Evolutionary conservation across 2,113 vertebrate species (phyloP).

Genomic region (Crotalus viridis): DNA sequence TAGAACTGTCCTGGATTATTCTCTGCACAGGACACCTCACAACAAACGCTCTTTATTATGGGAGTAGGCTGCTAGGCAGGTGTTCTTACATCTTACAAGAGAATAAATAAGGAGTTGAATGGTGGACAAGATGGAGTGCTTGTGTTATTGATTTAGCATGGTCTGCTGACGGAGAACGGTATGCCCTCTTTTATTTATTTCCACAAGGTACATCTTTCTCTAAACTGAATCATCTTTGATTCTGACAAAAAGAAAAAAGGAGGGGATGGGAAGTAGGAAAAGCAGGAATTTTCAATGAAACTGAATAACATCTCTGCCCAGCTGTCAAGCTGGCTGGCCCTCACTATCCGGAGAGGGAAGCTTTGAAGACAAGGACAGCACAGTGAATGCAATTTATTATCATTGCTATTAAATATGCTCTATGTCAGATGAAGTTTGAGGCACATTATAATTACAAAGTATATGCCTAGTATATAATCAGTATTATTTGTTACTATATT

Average conservation of each 20-base stretch:
- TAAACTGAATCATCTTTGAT: constrained; percentile 71
- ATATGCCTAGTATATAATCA: constrained; percentile 51
- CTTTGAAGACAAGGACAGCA: constrained; percentile 51
- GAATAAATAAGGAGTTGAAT: constrained; percentile 51
- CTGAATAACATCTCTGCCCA: constrained; percentile 52
- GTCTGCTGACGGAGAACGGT: constrained; percentile 55
- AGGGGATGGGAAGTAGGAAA: neutral
- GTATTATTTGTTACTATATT: constrained; percentile 41
- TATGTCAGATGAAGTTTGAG: constrained; percentile 54
- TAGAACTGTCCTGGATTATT: constrained; percentile 32
- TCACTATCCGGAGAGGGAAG: constrained; percentile 50
- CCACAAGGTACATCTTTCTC: constrained; percentile 67
- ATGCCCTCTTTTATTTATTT: constrained; percentile 64
- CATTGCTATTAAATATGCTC: constrained; percentile 55
- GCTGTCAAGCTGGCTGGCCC: constrained; percentile 55
- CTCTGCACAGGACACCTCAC: constrained; percentile 26
- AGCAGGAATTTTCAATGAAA: constrained; percentile 57
- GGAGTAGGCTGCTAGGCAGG: constrained; percentile 47
- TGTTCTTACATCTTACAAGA: constrained; percentile 42
- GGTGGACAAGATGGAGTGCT: constrained; percentile 50
- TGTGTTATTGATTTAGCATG: constrained; percentile 61
- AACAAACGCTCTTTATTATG: constrained; percentile 50
- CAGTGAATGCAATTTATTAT: constrained; percentile 52
- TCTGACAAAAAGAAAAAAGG: constrained; percentile 41
- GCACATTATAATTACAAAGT: constrained; percentile 59